Percentiles rank a stretch among this genome's conserved stretches.
These are phyloP conservation scores for Xenopus laevis DNA, from an alignment of 2,113 vertebrate genomes.

Conservation along the genomic window DNA sequence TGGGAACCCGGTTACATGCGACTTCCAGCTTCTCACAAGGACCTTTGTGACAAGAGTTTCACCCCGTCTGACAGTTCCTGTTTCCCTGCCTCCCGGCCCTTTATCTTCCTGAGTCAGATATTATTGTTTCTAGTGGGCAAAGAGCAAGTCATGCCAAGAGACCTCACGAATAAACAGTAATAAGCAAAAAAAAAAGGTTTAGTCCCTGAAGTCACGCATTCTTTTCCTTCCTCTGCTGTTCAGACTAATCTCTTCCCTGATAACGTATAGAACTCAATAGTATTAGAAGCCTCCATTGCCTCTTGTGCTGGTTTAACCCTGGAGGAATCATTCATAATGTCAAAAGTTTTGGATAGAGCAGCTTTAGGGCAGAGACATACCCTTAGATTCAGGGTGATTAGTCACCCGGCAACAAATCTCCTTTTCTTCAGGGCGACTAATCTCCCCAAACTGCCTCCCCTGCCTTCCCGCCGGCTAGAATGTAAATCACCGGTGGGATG, in stretches of 20 bases:
- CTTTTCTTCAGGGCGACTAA: too few species aligned
- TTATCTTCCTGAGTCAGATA: slow-evolving; percentile 73
- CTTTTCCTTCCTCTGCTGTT: slow-evolving; percentile 34
- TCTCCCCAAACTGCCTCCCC: too few species aligned
- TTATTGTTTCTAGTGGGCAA: slow-evolving; percentile 72
- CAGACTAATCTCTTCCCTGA: slow-evolving; percentile 39
- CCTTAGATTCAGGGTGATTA: too few species aligned
- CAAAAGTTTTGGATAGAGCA: too few species aligned
- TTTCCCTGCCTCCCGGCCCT: slow-evolving; percentile 63
- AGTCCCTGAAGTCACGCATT: slow-evolving; percentile 1
- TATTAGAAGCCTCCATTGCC: not conserved
- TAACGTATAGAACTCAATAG: not conserved
- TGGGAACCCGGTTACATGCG: not conserved
- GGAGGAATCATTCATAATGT: too few species aligned
- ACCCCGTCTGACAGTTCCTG: slow-evolving; percentile 67
- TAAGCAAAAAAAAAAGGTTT: not conserved
- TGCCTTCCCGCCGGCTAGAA: too few species aligned
- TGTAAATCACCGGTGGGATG: too few species aligned
- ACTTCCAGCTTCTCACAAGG: slow-evolving; percentile 12
- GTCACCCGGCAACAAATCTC: too few species aligned
- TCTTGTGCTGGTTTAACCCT: not conserved
- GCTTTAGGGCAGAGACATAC: too few species aligned
- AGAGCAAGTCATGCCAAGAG: slow-evolving; percentile 65
- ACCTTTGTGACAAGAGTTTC: slow-evolving; percentile 49
- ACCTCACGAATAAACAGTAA: slow-evolving; percentile 60